Evolutionary conservation across 2,888 invertebrate genomes (phyloP).

Genomic region (Drosophila pegasa): DNA sequence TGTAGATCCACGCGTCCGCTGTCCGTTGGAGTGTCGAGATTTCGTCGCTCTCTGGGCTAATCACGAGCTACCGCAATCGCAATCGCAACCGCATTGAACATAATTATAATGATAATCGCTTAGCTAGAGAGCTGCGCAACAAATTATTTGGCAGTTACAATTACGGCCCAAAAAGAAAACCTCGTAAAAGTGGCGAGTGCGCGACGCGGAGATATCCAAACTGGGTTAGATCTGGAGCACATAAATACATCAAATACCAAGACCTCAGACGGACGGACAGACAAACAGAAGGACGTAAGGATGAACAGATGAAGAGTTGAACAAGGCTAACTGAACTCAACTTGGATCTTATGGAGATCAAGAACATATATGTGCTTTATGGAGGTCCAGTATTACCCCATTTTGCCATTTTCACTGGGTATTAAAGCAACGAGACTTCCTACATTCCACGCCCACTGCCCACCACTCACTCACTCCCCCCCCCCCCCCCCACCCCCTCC

Average conservation of each 20-base stretch:
- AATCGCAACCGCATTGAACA: constrained; percentile 18
- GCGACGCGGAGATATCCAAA: neutral
- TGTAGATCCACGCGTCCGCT: constrained; percentile 30
- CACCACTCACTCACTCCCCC: neutral
- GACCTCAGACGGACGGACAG: no score
- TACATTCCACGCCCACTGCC: neutral
- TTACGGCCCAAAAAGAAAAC: constrained; percentile 21
- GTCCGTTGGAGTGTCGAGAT: constrained; percentile 2
- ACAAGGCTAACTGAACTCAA: neutral
- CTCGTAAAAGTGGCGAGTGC: neutral
- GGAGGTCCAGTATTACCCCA: neutral
- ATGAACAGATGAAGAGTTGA: no score
- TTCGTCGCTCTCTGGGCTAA: constrained; percentile 27
- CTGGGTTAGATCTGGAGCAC: neutral
- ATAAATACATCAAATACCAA: no score
- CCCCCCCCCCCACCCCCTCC: neutral
- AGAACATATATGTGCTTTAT: neutral
- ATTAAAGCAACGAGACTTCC: neutral
- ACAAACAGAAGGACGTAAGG: no score
- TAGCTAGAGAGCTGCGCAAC: constrained; percentile 26
- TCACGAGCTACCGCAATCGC: constrained; percentile 30
- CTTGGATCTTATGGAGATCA: neutral
- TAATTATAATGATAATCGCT: constrained; percentile 41
- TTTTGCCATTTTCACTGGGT: neutral
- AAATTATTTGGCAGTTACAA: constrained; percentile 65